A percentile compares a stretch with the other conserved stretches of the same genome.
phyloP scores from a whole-genome alignment of 1,140 invertebrate species.

The Sipha flava region DNA sequence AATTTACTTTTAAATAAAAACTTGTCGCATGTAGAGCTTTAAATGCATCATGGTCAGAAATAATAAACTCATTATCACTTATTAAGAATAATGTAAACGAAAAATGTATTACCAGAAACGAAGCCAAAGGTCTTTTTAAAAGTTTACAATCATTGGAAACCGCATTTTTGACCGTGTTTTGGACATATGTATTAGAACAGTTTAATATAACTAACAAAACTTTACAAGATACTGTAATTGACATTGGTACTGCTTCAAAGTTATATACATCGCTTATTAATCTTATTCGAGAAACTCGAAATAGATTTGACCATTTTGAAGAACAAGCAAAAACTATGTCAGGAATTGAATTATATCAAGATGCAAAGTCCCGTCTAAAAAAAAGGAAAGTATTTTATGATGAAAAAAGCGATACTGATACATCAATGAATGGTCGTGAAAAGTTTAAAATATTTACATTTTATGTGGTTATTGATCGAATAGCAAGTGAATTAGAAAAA shows the following conservation, averaged over 20 bases:
- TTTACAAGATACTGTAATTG: conserved; percentile 18
- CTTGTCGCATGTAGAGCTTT: conserved; percentile 30
- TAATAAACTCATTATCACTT: background rate
- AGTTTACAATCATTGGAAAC: conserved; percentile 34
- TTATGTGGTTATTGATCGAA: no score
- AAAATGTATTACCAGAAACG: conserved; percentile 19
- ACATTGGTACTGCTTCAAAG: background rate
- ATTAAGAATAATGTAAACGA: conserved; percentile 22
- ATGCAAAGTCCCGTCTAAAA: no score
- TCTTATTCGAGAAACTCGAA: background rate
- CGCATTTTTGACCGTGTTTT: conserved; percentile 26
- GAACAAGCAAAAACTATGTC: background rate
- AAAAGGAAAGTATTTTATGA: no score
- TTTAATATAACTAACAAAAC: conserved; percentile 33
- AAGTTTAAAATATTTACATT: no score
- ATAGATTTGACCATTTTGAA: background rate
- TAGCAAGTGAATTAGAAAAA: background rate
- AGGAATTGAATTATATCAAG: no score
- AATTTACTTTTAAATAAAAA: no score
- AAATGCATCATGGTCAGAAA: background rate
- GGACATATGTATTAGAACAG: conserved; percentile 32
- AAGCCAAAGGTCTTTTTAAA: conserved; percentile 27
- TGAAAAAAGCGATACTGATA: no score
- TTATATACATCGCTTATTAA: background rate
- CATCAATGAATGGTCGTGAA: no score